Base-by-base conservation (phyloP, 2,797 vertebrate genomes). In the Channallabes apus region DNA sequence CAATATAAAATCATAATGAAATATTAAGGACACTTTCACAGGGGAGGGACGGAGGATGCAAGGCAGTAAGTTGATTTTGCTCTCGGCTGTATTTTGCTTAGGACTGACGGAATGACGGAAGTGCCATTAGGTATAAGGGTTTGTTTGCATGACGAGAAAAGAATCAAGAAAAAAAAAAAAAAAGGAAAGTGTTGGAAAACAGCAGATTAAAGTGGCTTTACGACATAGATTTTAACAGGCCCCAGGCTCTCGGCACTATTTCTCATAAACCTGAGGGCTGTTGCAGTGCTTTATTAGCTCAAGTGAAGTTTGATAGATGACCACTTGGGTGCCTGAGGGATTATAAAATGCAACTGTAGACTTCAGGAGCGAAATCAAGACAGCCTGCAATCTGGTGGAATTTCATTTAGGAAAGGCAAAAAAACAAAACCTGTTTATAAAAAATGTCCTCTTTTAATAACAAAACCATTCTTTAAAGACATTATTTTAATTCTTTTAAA, bases 271-370 rank as follows among this genome's bases (percentile, higher is more conserved):
- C 79, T 54, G 62, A 81, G 41, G 79, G 62, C 62, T 18, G n/a
- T 80, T 80, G 29, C 79, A 65, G 1, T 65, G 62, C 64, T 81
- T 81, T 81, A 81, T 81, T 67, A 81, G 79, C 79, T 67, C n/a
- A 22, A 81, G 41, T 81, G 41, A 67, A 54, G 62, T 32, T 67
- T 81, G 79, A 81, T 67, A 56, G 79, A 81, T 67, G n/a, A 32
- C 79, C 15, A 54, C 46, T 54, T 51, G 62, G 18, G 51, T 14
- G 59, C 62, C 27, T 51, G 79, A 81, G 18, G 46, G 79, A 81
- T 22, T 81, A 32, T 67, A 54, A 81, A 67, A 54, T 8, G 27
- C 79, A 32, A 32, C n/a, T 51, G 9, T 24, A 59, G 75, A 76
- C 73, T 32, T 56, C 51, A 11, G 78, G 46, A 46, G 35, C 35